Base-by-base conservation (phyloP, 2,113 vertebrate genomes). In the Rynchops niger region DNA sequence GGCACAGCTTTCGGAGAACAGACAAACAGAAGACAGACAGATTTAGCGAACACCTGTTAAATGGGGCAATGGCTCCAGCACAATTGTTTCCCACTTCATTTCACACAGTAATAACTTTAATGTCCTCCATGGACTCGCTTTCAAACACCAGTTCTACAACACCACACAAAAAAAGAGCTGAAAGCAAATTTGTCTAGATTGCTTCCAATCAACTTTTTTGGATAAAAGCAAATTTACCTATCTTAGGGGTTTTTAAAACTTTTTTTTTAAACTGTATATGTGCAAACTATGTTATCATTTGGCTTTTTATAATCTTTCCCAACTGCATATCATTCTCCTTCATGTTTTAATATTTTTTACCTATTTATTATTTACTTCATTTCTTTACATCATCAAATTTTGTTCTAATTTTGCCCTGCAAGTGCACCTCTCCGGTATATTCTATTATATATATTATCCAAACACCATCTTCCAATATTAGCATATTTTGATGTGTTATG, bases 51-150 rank as follows among this genome's bases (percentile, higher is more conserved):
- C 95, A 97, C 93, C 94, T 96, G 94, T 96, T 97, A 76, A 95
- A 95, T 88, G 83, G 93, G 91, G 91, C 79, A 88, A 77, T 91
- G 71, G 94, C 91, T 96, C 94, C 89, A 96, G 82, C 58, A 90
- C 93, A 93, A 94, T 90, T 93, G 74, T 93, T 95, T 96, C 87
- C 87, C 95, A 96, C 95, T 94, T 95, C 95, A 96, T 96, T 97
- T 96, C 96, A 96, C 94, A 95, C 93, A 96, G 94, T 95, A 96
- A 95, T 96, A 97, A 96, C 91, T 93, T 93, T 91, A 92, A 95
- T 66, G 95, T 95, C 69, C 86, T 89, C 93, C 78, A 74, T 0
- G 32, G 82, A 86, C 69, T 69, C 0, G 1, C 94, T 96, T 86
- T 91, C 73, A 91, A 92, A 91, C 80, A 94, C 66, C 81, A 91